phyloP scores from a whole-genome alignment of 2,113 vertebrate genomes.

The Morone chrysops region DNA sequence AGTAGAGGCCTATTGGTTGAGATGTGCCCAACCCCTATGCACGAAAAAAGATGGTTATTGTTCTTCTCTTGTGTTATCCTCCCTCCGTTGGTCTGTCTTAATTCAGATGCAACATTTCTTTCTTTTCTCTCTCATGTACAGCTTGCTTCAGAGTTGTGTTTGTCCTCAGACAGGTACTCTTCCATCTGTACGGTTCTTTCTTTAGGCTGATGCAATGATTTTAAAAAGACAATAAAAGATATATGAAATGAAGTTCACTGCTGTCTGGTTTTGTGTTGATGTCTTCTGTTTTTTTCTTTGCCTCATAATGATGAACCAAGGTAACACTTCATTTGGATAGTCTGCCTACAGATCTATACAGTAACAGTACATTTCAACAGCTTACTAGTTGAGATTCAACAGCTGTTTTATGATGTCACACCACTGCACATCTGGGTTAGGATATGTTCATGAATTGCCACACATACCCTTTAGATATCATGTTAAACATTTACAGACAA shows the following conservation, averaged over 20 bases:
- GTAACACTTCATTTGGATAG: too few relatives aligned
- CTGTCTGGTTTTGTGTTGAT: background rate
- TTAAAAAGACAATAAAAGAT: slow-evolving; percentile 83
- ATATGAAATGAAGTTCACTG: slow-evolving; percentile 58
- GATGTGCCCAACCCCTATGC: slow-evolving; percentile 72
- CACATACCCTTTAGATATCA: too few relatives aligned
- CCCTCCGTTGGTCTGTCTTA: slow-evolving; percentile 64
- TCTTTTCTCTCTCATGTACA: slow-evolving; percentile 72
- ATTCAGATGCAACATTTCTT: slow-evolving; percentile 68
- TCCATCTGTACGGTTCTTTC: slow-evolving; percentile 86
- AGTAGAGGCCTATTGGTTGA: slow-evolving; percentile 58
- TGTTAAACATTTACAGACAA: too few relatives aligned
- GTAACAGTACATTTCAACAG: too few relatives aligned
- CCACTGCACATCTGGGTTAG: too few relatives aligned
- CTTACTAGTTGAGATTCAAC: too few relatives aligned
- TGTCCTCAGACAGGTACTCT: slow-evolving; percentile 86
- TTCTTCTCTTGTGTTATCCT: slow-evolving; percentile 58
- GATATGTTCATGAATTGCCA: too few relatives aligned
- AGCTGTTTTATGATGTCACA: too few relatives aligned
- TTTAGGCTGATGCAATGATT: slow-evolving; percentile 82
- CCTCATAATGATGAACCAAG: background rate
- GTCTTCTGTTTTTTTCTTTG: too few relatives aligned
- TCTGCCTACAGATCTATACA: too few relatives aligned
- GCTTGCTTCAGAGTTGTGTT: slow-evolving; percentile 82
- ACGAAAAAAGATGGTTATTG: slow-evolving; percentile 60